Evolutionary conservation across 2,888 invertebrate genomes (phyloP), one percentile per base, ranked within the genome.

Genomic region (Chalcis sispes): DNA sequence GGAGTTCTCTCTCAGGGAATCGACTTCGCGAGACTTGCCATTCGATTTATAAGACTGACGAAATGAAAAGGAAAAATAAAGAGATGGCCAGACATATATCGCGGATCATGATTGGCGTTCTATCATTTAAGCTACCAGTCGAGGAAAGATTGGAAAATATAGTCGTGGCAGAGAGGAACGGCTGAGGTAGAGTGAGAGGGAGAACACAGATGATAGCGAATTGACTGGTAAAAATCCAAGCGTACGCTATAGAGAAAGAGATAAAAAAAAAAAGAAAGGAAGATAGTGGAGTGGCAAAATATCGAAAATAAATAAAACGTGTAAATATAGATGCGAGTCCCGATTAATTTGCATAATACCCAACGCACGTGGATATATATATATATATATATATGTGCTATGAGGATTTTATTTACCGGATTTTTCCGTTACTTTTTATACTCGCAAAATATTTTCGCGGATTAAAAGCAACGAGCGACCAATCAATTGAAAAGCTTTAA

Each of bases 331-430:
- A 50, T 5, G 32, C 13, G 64, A 7, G 54, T 13, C 29, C 29
- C 25, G 54, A 74, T 69, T 56, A 58, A 73, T 73, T 73, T 73
- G 66, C 73, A 73, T 73, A 73, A 72, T 72, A 65, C 72, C 72
- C 59, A 54, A 29, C 15, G 65, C 54, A 0, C 3, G 52, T 20
- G 29, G 3, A 56, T 27, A 56, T 27, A 27, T 4, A 13, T 36
- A 2, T 56, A 7, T 25, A 20, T 20, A 27, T 4, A 13, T 36
- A 2, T 56, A 7, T 25, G 20, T 20, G 27, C 46, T 1, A 7
- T 36, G 2, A 20, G 13, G 40, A 52, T 54, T 72, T 64, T 8
- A 56, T 56, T 62, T 64, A 61, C 27, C 62, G 1, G 8, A 32
- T 42, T 56, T 54, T 56, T 29, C 20, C 29, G 50, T 40, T 20